These are phyloP conservation scores for Napeogenes inachia DNA, from an alignment of 2,888 invertebrate genomes.

Conservation along the genomic window DNA sequence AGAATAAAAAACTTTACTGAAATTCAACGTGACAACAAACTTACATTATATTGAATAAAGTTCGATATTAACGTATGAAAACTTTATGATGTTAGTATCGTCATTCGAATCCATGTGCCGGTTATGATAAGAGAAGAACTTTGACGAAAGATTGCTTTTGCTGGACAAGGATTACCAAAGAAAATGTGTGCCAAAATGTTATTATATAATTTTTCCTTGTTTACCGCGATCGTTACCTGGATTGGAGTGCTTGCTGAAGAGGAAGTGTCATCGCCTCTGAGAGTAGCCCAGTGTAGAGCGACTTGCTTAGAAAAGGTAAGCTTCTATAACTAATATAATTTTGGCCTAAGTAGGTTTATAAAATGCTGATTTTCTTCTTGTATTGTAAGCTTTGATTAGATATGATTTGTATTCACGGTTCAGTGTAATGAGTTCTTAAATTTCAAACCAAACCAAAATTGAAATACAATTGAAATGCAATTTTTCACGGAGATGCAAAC, in stretches of 20 bases:
- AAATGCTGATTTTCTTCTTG: not conserved
- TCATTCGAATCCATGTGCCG: conserved; percentile 55
- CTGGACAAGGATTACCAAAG: conserved; percentile 66
- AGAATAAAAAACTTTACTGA: conserved; percentile 17
- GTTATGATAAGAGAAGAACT: conserved; percentile 66
- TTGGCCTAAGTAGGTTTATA: too few species aligned
- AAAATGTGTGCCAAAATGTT: conserved; percentile 78
- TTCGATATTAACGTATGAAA: conserved; percentile 45
- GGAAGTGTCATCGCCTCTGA: conserved; percentile 83
- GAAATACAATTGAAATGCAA: conserved; percentile 24
- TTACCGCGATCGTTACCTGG: conserved; percentile 66
- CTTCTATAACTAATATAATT: not conserved
- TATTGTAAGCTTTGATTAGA: not conserved
- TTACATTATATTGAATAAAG: conserved; percentile 28
- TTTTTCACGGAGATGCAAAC: conserved; percentile 28
- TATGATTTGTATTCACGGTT: not conserved
- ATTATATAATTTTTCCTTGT: conserved; percentile 71
- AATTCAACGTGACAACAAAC: conserved; percentile 25
- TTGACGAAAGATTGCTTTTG: conserved; percentile 49
- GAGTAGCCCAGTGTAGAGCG: conserved; percentile 84
- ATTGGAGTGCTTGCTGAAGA: conserved; percentile 78
- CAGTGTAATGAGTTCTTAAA: not conserved
- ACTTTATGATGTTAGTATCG: conserved; percentile 56
- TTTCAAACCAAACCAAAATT: conserved; percentile 9
- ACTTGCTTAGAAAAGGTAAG: conserved; percentile 84